Conservation (phyloP, 2,888 invertebrate genomes). For the Dascillus cervinus region DNA sequence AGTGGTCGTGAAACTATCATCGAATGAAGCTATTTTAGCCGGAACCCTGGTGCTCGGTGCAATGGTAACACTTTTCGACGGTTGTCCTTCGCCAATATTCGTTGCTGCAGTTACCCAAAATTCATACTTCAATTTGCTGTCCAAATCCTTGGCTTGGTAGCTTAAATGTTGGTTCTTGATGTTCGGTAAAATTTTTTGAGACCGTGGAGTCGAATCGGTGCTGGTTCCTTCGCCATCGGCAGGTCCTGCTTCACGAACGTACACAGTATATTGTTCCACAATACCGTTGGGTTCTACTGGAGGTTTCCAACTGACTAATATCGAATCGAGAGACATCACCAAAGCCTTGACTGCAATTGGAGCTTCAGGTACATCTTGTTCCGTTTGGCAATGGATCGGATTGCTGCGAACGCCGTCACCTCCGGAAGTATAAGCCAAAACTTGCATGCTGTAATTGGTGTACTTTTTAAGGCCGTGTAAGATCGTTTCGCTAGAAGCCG, state of each 20-base stretch:
- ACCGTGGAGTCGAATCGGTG: constrained; percentile 57
- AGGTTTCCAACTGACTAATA: constrained; percentile 89
- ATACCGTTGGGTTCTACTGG: constrained; percentile 90
- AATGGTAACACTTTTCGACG: constrained; percentile 78
- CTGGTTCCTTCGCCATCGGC: constrained; percentile 36
- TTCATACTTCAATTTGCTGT: constrained; percentile 75
- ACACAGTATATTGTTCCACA: constrained; percentile 88
- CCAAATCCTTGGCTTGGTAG: constrained; percentile 78
- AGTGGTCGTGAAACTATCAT: constrained; percentile 85
- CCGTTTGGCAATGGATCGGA: constrained; percentile 88
- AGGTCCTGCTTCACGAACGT: constrained; percentile 59
- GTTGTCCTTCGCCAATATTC: constrained; percentile 87
- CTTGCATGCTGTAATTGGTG: constrained; percentile 96
- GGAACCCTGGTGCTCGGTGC: constrained; percentile 82
- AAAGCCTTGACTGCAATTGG: constrained; percentile 89
- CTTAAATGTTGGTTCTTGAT: constrained; percentile 59
- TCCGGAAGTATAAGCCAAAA: constrained; percentile 88
- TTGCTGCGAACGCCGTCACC: constrained; percentile 88
- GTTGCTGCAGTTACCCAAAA: constrained; percentile 95
- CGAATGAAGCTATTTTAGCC: constrained; percentile 91
- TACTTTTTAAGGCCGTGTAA: constrained; percentile 90
- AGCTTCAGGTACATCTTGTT: constrained; percentile 92
- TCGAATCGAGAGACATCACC: constrained; percentile 85
- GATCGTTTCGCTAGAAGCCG: constrained; percentile 86
- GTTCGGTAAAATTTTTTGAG: constrained; percentile 72